Evolutionary conservation across 2,113 vertebrate species (phyloP), one percentile per base, ranked within the genome.

Genomic region (Oriolus oriolus): DNA sequence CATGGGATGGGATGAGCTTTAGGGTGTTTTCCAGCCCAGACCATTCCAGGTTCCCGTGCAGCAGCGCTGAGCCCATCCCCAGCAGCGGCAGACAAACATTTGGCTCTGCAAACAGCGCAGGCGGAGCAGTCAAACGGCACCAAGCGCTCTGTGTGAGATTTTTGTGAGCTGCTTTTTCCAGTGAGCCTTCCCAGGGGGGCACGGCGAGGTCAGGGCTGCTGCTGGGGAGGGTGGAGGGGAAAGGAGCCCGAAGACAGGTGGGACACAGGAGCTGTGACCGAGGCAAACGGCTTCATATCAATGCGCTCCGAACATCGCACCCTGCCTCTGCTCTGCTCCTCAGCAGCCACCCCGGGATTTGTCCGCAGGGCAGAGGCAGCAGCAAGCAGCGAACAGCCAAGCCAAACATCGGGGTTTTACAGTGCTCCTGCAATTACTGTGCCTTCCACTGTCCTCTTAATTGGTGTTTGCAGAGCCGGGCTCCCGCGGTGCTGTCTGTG

Each of bases 1-100:
- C n/a, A n/a, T n/a, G n/a, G n/a, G n/a, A n/a, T n/a, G n/a, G n/a
- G n/a, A n/a, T n/a, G n/a, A n/a, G n/a, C n/a, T n/a, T n/a, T n/a
- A n/a, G n/a, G n/a, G n/a, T n/a, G n/a, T n/a, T n/a, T n/a, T n/a
- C n/a, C n/a, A n/a, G n/a, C n/a, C n/a, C n/a, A n/a, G n/a, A n/a
- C n/a, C 39, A 27, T 15, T 10, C 42, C 22, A 33, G 19, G 52
- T 44, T 7, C 22, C 68, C 0, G 0, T 7, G 35, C n/a, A 33
- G 28, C 16, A 74, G 37, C 31, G 13, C 63, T 60, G n/a, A 86
- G 44, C 37, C 33, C 9, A 11, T 26, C 30, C 79, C 66, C 26
- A 56, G n/a, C 15, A 35, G 26, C 11, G 27, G 21, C 44, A 59
- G 20, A 4, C 35, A 54, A 83, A 69, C 39, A 19, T 9, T 8